phyloP scores from a whole-genome alignment of 2,797 vertebrate genomes.

The Anabacerthia variegaticeps region DNA sequence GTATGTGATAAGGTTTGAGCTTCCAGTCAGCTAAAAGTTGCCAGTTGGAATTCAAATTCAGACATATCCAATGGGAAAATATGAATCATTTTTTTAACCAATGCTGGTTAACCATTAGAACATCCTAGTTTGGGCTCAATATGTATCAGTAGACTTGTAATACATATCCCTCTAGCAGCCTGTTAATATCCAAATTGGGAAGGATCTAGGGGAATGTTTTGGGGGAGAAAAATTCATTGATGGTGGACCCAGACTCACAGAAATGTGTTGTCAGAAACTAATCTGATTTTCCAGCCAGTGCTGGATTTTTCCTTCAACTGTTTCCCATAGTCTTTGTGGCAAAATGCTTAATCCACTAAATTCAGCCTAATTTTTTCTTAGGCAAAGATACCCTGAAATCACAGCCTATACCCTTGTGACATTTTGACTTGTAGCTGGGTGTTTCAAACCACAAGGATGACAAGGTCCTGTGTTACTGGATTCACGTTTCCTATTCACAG shows the following conservation, averaged over 20 bases:
- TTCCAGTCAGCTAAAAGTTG: background rate
- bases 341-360: background rate
- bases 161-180: background rate
- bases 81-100: background rate
- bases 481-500: background rate
- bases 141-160: background rate
- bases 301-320: background rate
- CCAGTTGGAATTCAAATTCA: background rate
- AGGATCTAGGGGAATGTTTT: background rate
- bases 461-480: background rate
- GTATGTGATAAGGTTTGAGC: background rate
- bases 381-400: background rate
- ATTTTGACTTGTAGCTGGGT: background rate
- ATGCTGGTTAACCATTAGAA: background rate
- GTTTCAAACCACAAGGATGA: background rate
- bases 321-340: background rate
- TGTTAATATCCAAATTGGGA: background rate
- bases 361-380: background rate
- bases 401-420: background rate
- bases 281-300: background rate
- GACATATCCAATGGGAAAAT: background rate
- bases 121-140: background rate
- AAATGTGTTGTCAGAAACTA: background rate
- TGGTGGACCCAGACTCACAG: background rate
- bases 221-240: background rate